Evolutionary conservation across 2,888 invertebrate genomes (phyloP).

Genomic region (Dascillus cervinus): DNA sequence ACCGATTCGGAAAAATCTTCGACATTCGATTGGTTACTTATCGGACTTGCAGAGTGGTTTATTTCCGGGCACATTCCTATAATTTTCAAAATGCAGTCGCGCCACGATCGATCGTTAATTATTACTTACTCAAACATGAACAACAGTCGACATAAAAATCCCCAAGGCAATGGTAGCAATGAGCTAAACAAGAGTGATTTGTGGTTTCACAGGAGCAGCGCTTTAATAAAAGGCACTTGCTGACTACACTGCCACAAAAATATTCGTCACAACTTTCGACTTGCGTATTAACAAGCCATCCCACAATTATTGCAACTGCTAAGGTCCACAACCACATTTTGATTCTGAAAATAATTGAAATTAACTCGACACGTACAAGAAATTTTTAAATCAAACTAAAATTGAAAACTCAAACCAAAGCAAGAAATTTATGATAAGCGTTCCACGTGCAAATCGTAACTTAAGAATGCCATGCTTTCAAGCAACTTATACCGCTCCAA

Average conservation of each 20-base stretch:
- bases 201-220: slow-evolving; percentile 92
- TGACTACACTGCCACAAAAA: slow-evolving; percentile 91
- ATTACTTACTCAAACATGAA: slow-evolving; percentile 86
- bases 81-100: slow-evolving; percentile 9
- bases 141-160: slow-evolving; percentile 90
- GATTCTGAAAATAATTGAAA: slow-evolving; percentile 17
- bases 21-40: slow-evolving; percentile 76
- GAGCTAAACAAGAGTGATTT: slow-evolving; percentile 88
- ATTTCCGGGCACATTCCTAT: slow-evolving; percentile 85
- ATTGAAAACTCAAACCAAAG: no score
- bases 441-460: no score
- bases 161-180: slow-evolving; percentile 84
- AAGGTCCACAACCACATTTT: slow-evolving; percentile 19
- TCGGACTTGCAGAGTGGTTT: slow-evolving; percentile 59
- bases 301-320: slow-evolving; percentile 9
- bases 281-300: slow-evolving; percentile 14
- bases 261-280: slow-evolving; percentile 76
- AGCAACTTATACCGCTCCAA: no score
- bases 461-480: no score
- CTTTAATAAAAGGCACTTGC: slow-evolving; percentile 92
- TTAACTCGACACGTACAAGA: no score
- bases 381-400: no score
- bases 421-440: no score
- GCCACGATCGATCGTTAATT: no score
- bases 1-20: slow-evolving; percentile 77